Evolutionary conservation across 2,888 invertebrate genomes (phyloP).

Genomic region (Scelioninae gen. 1): DNA sequence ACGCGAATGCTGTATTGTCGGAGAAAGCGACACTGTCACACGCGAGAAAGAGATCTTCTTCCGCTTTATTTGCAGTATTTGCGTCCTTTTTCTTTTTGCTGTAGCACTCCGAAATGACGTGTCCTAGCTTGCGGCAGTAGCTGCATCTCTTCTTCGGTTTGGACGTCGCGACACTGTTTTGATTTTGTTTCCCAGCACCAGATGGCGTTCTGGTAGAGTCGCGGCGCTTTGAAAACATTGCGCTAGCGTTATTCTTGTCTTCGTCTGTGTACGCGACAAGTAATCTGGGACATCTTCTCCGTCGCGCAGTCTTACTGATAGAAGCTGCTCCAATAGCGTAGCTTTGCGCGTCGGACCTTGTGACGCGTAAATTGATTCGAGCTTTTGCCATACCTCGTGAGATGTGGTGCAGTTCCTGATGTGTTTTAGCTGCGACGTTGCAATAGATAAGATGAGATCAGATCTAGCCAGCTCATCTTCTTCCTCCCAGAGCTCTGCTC

Average conservation of each 20-base stretch:
- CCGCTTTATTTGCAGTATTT: constrained; percentile 1
- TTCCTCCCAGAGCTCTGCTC: neutral
- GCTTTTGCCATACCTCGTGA: constrained; percentile 13
- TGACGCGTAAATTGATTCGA: constrained; percentile 27
- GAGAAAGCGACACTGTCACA: neutral
- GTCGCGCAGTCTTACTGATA: constrained; percentile 8
- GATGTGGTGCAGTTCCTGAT: neutral
- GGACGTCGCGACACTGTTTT: neutral
- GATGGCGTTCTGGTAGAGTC: neutral
- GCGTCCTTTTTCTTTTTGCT: constrained; percentile 33
- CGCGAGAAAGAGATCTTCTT: constrained; percentile 12
- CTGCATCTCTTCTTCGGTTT: constrained; percentile 16
- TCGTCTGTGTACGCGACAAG: neutral
- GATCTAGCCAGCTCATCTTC: neutral
- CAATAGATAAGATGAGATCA: neutral
- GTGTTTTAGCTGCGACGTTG: neutral
- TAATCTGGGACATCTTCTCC: neutral
- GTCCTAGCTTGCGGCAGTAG: constrained; percentile 24
- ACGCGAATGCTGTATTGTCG: neutral
- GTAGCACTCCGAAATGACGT: constrained; percentile 11
- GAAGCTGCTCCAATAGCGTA: constrained; percentile 14
- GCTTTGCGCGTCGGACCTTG: constrained; percentile 33
- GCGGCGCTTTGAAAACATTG: neutral
- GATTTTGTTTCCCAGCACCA: neutral
- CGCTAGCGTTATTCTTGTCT: no score